A percentile compares a stretch with the other conserved stretches of the same genome.
These are phyloP conservation scores for Gallinago solitaria DNA, from an alignment of 2,797 vertebrate species.

Conservation along the genomic window DNA sequence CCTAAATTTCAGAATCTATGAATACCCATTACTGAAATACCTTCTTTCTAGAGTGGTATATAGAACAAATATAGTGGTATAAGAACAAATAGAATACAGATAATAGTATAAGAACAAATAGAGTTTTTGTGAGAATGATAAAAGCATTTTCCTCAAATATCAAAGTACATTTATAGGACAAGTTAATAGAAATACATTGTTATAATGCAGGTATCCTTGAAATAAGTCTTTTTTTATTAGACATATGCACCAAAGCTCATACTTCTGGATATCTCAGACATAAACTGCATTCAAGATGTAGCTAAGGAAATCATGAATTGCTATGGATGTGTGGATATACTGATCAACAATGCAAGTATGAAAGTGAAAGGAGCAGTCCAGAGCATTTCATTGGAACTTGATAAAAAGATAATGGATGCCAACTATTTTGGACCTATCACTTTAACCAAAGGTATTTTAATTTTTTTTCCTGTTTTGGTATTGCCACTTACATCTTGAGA, in stretches of 20 bases:
- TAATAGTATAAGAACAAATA: not conserved
- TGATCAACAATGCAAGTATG: slow-evolving; percentile 92
- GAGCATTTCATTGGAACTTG: slow-evolving; percentile 89
- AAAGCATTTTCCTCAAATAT: not conserved
- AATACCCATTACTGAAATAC: not conserved
- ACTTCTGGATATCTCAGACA: slow-evolving; percentile 91
- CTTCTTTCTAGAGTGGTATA: not conserved
- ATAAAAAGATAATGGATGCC: slow-evolving; percentile 94
- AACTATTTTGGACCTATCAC: slow-evolving; percentile 96
- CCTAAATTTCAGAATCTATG: not conserved
- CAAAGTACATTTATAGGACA: not conserved
- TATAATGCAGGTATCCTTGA: not conserved
- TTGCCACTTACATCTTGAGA: not conserved
- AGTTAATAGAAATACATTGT: not conserved
- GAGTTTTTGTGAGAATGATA: not conserved
- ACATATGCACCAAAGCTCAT: slow-evolving; percentile 93
- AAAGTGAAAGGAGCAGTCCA: slow-evolving; percentile 92
- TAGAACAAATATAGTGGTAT: not conserved
- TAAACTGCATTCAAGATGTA: slow-evolving; percentile 85
- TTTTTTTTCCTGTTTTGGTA: not conserved
- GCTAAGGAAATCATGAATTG: slow-evolving; percentile 88
- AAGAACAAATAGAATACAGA: not conserved
- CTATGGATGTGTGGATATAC: slow-evolving; percentile 92
- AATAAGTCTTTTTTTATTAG: slow-evolving; percentile 66
- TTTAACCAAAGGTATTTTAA: slow-evolving; percentile 89